A percentile compares a stretch with the other conserved stretches of the same genome.
phyloP scores from a whole-genome alignment of 2,888 invertebrate genomes.

The Artemia sinica region DNA sequence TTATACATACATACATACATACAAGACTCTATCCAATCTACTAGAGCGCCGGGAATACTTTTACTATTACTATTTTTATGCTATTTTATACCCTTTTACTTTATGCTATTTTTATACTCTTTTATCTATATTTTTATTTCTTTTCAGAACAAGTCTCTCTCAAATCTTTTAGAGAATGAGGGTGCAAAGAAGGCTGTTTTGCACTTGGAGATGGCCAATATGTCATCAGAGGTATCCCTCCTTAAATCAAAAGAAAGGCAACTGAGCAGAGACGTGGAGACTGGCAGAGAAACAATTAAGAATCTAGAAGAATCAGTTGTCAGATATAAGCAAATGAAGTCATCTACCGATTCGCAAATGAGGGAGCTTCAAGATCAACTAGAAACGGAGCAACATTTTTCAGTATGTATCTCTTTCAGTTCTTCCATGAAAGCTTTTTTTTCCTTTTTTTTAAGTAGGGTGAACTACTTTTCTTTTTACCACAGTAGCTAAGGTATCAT shows the following conservation, averaged over 20 bases:
- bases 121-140: constrained; percentile 15
- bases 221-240: constrained; percentile 50
- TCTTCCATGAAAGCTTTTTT: constrained; percentile 23
- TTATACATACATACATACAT: no score
- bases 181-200: constrained; percentile 62
- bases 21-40: no score
- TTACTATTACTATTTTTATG: no score
- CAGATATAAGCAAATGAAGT: constrained; percentile 48
- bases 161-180: constrained; percentile 78
- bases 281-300: constrained; percentile 48
- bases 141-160: constrained; percentile 50
- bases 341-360: constrained; percentile 51
- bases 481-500: no score
- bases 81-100: not conserved
- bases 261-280: constrained; percentile 46
- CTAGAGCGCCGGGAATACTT: no score
- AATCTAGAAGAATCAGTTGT: constrained; percentile 56
- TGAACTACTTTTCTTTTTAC: no score
- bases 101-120: no score
- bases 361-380: constrained; percentile 86
- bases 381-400: constrained; percentile 90
- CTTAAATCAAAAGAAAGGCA: constrained; percentile 54
- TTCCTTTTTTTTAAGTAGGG: constrained; percentile 21
- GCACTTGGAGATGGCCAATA: constrained; percentile 59
- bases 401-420: constrained; percentile 36